Base-by-base conservation (phyloP, 1,140 invertebrate genomes). In the Heliconius melpomene region DNA sequence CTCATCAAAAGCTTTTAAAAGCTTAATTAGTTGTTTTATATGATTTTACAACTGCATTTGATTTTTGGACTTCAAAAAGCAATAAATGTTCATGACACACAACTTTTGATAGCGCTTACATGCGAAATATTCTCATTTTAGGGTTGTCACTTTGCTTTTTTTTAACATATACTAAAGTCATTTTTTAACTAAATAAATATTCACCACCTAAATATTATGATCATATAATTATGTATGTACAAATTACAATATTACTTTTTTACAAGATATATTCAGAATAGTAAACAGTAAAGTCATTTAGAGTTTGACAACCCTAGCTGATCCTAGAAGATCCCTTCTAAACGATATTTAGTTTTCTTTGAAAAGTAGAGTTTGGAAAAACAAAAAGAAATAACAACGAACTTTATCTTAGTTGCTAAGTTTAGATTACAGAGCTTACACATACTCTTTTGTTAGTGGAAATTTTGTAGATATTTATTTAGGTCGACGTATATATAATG, bases 391-490 rank as follows among this genome's bases (percentile, higher is more conserved):
- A 29, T 70, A 71, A 71, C 75, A 77, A 71, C 38, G 5, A 71
- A 77, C 60, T 77, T 77, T 76, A 76, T 66, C 60, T 71, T 77
- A 70, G 60, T 77, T 70, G 38, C 75, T 77, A 77, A 77, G 38
- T 77, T 70, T 77, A 77, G 52, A 77, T 77, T 77, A 66, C 75
- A 77, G 7, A 71, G 20, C 57, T 77, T 77, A 77, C 52, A 29
- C 46, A 77, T 50, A 46, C 20, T 70, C 11, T 40, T 77, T 77
- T 77, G 60, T 66, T 66, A 66, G 75, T 77, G 75, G 60, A 71
- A 77, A 77, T 77, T 77, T 77, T 77, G 36, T 18, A 36, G 38
- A 46, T 77, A 70, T 16, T 70, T 76, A 26, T 66, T 66, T 66
- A 66, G 60, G 9, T 66, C 60, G 60, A 29, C 26, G 0, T 66